Evolutionary conservation across 2,888 invertebrate species (phyloP), one percentile per base, ranked within the genome.

Genomic region (Lottia scabra): DNA sequence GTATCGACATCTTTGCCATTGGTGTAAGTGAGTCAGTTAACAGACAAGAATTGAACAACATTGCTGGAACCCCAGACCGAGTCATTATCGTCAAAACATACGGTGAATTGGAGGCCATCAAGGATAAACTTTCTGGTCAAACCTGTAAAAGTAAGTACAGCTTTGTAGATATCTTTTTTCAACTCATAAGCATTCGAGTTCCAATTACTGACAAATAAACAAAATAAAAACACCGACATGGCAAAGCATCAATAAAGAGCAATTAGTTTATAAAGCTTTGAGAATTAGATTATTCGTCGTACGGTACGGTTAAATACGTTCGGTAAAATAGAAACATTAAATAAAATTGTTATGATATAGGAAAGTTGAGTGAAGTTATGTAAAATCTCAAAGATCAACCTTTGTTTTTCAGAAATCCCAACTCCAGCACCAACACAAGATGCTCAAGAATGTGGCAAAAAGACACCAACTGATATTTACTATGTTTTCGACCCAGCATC

Each of bases 1-100:
- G 75, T 26, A 69, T 76, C 63, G 56, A 48, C 4, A 76, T 75
- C 70, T 74, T 75, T 56, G 78, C 78, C 38, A 72, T 78, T 44
- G 78, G 78, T 16, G 75, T 78, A 1, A 74, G 76, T 10, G 26
- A 23, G 15, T 65, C 26, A 6, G 68, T 77, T 3, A 65, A 69
- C 30, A 56, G 66, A 26, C 44, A 68, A n/a, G 79, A 79, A 65
- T 67, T 79, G 45, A 12, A 48, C 44, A 66, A 44, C 19, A 79
- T 79, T 19, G 79, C 79, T 0, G 75, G 76, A 0, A 45, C 69
- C 64, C 64, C 12, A 0, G 46, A 63, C 27, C 68, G 68, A 1
- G 77, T 79, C 6, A 66, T 77, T n/a, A 69, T 46, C 2, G 79
- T 74, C 0, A 68, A 63, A 43, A 70, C 68, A 68, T 79, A 77